Evolutionary conservation across 2,888 invertebrate genomes (phyloP).

Genomic region (Lapara coniferarum): DNA sequence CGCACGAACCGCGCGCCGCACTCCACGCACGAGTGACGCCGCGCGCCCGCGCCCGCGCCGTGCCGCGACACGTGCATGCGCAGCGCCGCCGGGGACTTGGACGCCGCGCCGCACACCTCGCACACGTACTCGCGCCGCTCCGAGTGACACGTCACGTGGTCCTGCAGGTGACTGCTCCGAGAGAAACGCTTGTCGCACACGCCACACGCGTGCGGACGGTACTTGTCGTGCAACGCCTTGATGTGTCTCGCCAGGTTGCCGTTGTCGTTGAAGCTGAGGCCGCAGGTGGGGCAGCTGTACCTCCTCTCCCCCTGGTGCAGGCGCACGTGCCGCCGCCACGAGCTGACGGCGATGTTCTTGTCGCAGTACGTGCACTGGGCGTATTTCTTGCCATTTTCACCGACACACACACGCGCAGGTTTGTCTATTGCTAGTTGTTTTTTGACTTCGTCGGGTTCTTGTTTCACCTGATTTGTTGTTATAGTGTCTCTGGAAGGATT

Average conservation of each 20-base stretch:
- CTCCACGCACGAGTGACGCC: conserved; percentile 67
- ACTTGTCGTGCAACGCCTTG: conserved; percentile 70
- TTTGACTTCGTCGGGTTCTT: conserved; percentile 1
- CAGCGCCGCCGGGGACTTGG: conserved; percentile 79
- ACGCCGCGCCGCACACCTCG: conserved; percentile 80
- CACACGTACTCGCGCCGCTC: conserved; percentile 75
- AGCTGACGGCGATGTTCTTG: conserved; percentile 51
- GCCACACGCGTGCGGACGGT: conserved; percentile 77
- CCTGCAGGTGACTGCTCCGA: conserved; percentile 72
- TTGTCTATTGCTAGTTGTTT: not conserved
- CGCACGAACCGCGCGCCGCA: conserved; percentile 84
- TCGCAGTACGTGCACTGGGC: conserved; percentile 67
- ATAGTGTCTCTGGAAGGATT: conserved; percentile 22
- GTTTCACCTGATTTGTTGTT: not conserved
- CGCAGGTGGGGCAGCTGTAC: conserved; percentile 81
- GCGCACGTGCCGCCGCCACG: conserved; percentile 75
- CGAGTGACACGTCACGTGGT: conserved; percentile 78
- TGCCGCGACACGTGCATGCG: conserved; percentile 76
- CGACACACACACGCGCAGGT: conserved; percentile 29
- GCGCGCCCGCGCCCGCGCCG: no score
- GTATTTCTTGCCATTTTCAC: conserved; percentile 46
- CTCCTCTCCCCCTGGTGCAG: conserved; percentile 67
- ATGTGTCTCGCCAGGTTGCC: conserved; percentile 81
- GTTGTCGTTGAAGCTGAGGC: conserved; percentile 72
- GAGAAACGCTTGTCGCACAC: conserved; percentile 77